phyloP scores from a whole-genome alignment of 2,113 vertebrate species.

The Sturnus vulgaris region DNA sequence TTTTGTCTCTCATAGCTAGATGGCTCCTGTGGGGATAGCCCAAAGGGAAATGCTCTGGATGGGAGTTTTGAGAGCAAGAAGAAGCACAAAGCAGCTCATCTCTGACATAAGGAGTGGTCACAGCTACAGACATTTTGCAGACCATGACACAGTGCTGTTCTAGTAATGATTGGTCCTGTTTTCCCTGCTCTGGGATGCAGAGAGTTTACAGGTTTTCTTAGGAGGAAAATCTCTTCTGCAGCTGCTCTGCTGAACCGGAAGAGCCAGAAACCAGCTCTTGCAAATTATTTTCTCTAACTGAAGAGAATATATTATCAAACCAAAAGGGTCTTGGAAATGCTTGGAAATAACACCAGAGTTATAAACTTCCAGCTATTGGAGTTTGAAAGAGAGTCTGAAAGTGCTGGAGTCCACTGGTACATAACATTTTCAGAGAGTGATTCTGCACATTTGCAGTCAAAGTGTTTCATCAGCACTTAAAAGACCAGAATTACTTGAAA shows the following conservation, averaged over 20 bases:
- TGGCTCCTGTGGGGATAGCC: not conserved
- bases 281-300: slow-evolving; percentile 1
- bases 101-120: not conserved
- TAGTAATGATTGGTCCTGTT: not conserved
- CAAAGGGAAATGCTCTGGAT: not conserved
- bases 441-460: not conserved
- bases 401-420: not conserved
- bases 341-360: not conserved
- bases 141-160: not conserved
- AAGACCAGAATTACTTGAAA: not conserved
- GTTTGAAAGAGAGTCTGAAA: not conserved
- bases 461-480: not conserved
- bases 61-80: not conserved
- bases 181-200: not conserved
- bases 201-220: not conserved
- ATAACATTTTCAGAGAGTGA: not conserved
- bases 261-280: not conserved
- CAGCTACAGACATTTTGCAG: not conserved
- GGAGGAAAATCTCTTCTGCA: not conserved
- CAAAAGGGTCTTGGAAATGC: not conserved
- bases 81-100: not conserved
- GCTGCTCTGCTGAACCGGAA: not conserved
- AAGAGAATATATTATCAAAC: not conserved
- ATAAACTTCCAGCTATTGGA: not conserved
- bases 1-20: not conserved